Conservation (phyloP, 2,797 vertebrate species). For the Eulemur albifrons region DNA sequence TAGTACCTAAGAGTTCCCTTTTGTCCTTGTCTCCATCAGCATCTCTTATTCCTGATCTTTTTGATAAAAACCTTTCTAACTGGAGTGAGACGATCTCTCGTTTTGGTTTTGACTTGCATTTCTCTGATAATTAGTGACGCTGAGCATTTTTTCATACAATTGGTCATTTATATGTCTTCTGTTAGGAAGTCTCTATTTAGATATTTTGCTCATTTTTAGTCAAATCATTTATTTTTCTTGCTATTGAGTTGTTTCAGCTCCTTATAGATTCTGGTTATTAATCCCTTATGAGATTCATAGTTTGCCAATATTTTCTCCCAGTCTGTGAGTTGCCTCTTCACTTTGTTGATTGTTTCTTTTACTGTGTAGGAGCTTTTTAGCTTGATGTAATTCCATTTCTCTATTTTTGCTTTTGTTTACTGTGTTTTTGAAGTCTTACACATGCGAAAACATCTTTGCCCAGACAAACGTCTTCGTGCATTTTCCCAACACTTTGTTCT, state of each 20-base stretch:
- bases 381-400: not conserved
- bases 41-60: not conserved
- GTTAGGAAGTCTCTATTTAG: not conserved
- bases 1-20: not conserved
- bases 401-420: not conserved
- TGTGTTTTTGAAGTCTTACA: not conserved
- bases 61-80: not conserved
- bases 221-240: not conserved
- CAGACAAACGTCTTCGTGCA: not conserved
- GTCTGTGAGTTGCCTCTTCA: not conserved
- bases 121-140: not conserved
- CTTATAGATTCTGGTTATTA: not conserved
- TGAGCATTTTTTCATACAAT: not conserved
- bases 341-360: not conserved
- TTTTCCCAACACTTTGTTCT: not conserved
- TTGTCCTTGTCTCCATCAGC: not conserved
- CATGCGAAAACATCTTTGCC: not conserved
- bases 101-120: not conserved
- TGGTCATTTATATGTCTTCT: not conserved
- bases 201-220: not conserved
- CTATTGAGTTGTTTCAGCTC: not conserved
- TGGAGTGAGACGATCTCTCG: not conserved
- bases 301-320: not conserved
- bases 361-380: not conserved
- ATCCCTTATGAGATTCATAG: not conserved